These are phyloP conservation scores for Agrilus planipennis DNA, from an alignment of 1,140 invertebrate genomes.

Conservation along the genomic window DNA sequence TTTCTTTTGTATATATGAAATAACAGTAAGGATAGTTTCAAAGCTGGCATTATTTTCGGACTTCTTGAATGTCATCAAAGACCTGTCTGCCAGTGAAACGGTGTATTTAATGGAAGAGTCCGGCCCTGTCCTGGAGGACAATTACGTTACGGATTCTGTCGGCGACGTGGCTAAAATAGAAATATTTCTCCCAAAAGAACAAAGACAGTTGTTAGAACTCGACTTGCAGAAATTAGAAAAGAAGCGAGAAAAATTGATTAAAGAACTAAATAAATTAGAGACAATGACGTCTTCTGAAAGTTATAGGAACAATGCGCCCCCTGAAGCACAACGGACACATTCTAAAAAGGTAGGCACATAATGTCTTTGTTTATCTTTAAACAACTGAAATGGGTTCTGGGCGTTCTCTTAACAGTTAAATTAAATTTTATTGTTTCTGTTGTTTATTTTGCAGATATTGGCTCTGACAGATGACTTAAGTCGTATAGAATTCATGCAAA, in stretches of 20 bases:
- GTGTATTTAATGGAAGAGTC: neutral
- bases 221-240: slow-evolving; percentile 27
- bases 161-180: slow-evolving; percentile 14
- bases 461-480: neutral
- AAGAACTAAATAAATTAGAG: slow-evolving; percentile 32
- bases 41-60: slow-evolving; percentile 3
- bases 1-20: no score
- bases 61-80: slow-evolving; percentile 17
- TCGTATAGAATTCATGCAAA: neutral
- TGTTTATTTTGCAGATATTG: slow-evolving; percentile 1
- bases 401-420: no score
- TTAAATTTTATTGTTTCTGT: no score
- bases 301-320: slow-evolving; percentile 26
- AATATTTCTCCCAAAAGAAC: slow-evolving; percentile 19
- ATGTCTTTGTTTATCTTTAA: neutral
- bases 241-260: slow-evolving; percentile 31
- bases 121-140: neutral
- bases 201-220: slow-evolving; percentile 13
- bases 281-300: slow-evolving; percentile 19
- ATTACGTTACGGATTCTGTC: slow-evolving; percentile 15
- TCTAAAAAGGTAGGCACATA: slow-evolving; percentile 20
- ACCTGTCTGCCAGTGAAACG: slow-evolving; percentile 13
- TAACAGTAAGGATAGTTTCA: slow-evolving; percentile 10
- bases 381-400: no score
- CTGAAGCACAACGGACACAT: slow-evolving; percentile 19